Evolutionary conservation across 2,888 invertebrate genomes (phyloP).

Genomic region (Ophioninae sp.): DNA sequence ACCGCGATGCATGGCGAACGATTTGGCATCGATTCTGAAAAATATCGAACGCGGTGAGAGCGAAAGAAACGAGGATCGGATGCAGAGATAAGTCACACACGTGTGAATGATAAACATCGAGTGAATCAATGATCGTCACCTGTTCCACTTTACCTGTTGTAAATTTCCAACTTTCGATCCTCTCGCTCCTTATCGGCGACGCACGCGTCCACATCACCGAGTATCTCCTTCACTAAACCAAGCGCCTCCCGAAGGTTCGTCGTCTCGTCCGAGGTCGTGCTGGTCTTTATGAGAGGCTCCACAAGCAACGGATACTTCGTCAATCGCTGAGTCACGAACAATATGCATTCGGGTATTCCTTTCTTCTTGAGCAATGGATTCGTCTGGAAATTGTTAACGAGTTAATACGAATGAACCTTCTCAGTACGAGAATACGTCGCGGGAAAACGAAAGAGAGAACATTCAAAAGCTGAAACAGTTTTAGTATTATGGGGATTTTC

Average conservation of each 20-base stretch:
- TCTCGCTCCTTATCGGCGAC: constrained; percentile 96
- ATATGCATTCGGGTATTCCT: constrained; percentile 97
- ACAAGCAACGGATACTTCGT: constrained; percentile 97
- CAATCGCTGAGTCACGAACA: constrained; percentile 96
- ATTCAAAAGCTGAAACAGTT: too few species aligned
- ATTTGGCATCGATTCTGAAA: constrained; percentile 93
- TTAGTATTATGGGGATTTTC: not conserved
- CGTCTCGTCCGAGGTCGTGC: constrained; percentile 91
- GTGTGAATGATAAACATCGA: not conserved
- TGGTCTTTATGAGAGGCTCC: constrained; percentile 95
- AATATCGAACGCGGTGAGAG: constrained; percentile 19
- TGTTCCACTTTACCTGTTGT: constrained; percentile 83
- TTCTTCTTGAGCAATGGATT: constrained; percentile 95
- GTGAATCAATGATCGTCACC: constrained; percentile 44
- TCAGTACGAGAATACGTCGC: not conserved
- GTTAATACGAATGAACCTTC: not conserved
- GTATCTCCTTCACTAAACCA: constrained; percentile 92
- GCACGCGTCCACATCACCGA: constrained; percentile 95
- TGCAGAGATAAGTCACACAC: constrained; percentile 7
- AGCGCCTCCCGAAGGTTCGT: constrained; percentile 91
- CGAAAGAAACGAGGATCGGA: not conserved
- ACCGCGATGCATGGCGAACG: constrained; percentile 91
- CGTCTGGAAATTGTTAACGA: constrained; percentile 78
- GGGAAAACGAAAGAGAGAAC: not conserved
- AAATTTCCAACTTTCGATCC: constrained; percentile 94